Conservation (phyloP, 2,797 vertebrate genomes). For the Pseudochirops cupreus region DNA sequence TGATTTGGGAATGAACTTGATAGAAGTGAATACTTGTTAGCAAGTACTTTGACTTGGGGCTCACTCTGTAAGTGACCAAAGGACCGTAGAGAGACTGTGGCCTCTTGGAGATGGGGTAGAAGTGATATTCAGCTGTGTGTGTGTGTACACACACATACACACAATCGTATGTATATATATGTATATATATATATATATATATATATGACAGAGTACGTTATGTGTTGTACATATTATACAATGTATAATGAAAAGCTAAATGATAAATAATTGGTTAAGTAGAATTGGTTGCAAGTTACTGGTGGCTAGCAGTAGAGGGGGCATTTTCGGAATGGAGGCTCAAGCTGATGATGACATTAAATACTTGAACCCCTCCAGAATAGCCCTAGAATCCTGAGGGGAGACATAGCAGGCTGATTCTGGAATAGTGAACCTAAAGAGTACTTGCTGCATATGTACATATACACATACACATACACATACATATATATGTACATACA, state of each 20-base stretch:
- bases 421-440: not conserved
- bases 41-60: not conserved
- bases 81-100: not conserved
- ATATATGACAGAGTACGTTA: not conserved
- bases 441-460: not conserved
- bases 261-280: not conserved
- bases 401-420: not conserved
- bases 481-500: not conserved
- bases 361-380: not conserved
- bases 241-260: not conserved
- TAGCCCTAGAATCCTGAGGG: not conserved
- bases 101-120: not conserved
- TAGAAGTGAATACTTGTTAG: not conserved
- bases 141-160: too few species aligned
- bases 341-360: not conserved
- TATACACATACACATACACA: accelerated
- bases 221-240: not conserved
- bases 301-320: not conserved
- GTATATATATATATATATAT: not conserved
- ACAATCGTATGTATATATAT: too few species aligned
- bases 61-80: not conserved
- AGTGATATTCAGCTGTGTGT: too few species aligned
- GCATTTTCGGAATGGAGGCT: not conserved
- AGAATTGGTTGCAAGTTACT: not conserved
- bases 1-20: not conserved